Evolutionary conservation across 2,888 invertebrate genomes (phyloP).

Genomic region (Prionchulus punctatus): DNA sequence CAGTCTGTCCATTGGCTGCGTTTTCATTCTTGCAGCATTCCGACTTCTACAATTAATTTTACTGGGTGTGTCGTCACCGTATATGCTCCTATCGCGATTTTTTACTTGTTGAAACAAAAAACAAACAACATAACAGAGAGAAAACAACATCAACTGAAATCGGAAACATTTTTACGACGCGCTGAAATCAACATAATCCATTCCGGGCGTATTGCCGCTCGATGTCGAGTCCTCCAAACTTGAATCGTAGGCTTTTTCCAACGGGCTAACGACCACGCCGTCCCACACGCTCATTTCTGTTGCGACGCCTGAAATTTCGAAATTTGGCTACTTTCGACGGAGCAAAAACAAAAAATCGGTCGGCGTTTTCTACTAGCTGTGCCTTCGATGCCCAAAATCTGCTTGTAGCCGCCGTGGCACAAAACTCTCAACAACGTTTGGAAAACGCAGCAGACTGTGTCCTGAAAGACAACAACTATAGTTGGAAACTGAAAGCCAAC

Average conservation of each 20-base stretch:
- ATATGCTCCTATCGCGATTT: no score
- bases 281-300: conserved; percentile 91
- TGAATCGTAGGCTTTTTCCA: conserved; percentile 72
- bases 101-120: no score
- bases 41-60: no score
- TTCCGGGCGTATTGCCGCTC: no score
- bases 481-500: conserved; percentile 5
- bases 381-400: conserved; percentile 52
- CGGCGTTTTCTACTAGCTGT: not conserved
- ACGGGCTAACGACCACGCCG: conserved; percentile 81
- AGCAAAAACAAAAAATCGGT: not conserved
- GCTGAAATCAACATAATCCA: no score
- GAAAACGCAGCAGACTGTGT: conserved; percentile 76
- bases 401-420: conserved; percentile 79
- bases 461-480: conserved; percentile 46
- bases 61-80: no score
- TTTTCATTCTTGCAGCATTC: no score
- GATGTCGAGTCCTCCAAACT: conserved; percentile 7
- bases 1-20: no score
- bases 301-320: conserved; percentile 42
- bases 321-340: not conserved
- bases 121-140: no score
- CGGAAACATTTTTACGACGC: no score
- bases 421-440: conserved; percentile 78
- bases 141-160: no score